Percentiles rank a stretch among this genome's conserved stretches.
These are phyloP conservation scores for Oreonectes daqikongensis DNA, from an alignment of 2,797 vertebrate species.

Conservation along the genomic window DNA sequence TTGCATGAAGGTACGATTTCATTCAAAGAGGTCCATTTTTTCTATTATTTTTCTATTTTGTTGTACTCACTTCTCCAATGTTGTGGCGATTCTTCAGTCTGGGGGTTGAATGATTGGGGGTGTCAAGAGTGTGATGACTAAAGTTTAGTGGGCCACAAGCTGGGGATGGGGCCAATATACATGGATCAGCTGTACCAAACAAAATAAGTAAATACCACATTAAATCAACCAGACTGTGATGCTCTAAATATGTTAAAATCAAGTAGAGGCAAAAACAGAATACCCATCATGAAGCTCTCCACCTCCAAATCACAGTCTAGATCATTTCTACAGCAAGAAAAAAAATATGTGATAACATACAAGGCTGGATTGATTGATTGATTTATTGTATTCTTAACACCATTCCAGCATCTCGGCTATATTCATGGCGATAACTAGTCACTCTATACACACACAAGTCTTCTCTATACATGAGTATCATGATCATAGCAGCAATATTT, in stretches of 20 bases:
- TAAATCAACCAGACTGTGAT: background rate
- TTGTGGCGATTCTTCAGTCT: slow-evolving; percentile 14
- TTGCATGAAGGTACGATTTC: too few relatives aligned
- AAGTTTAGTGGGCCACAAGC: slow-evolving; percentile 42
- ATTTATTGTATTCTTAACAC: too few relatives aligned
- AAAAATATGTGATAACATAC: background rate
- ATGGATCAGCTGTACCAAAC: slow-evolving; percentile 63
- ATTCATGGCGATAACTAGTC: too few relatives aligned
- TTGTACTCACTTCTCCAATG: slow-evolving; percentile 64
- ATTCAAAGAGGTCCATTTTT: too few relatives aligned
- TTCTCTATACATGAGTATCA: too few relatives aligned
- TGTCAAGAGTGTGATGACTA: slow-evolving; percentile 18
- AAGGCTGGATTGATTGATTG: too few relatives aligned
- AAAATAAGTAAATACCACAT: background rate
- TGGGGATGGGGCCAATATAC: slow-evolving; percentile 52
- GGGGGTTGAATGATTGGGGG: slow-evolving; percentile 62
- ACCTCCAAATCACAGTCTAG: slow-evolving; percentile 50
- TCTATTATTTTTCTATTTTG: background rate
- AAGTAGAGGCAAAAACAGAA: background rate
- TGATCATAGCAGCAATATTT: too few relatives aligned
- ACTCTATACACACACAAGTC: too few relatives aligned
- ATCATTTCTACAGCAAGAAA: slow-evolving; percentile 34
- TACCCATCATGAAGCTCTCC: slow-evolving; percentile 67
- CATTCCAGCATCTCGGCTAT: too few relatives aligned
- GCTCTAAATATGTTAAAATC: background rate